These are phyloP conservation scores for Marmota monax DNA, from an alignment of 2,113 vertebrate genomes.

Conservation along the genomic window DNA sequence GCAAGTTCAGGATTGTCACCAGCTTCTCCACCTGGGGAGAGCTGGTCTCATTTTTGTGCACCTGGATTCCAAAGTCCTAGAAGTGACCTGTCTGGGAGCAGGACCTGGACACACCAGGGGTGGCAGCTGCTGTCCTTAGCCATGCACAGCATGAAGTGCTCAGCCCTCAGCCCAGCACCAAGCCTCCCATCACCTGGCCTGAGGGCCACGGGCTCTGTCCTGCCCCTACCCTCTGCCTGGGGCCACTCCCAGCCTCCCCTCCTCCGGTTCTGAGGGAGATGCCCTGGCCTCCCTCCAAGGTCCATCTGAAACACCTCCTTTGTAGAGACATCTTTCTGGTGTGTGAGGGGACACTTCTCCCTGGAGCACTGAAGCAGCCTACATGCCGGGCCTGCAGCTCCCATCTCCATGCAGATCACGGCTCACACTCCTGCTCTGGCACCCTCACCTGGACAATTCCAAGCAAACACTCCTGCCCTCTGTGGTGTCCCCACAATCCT, in stretches of 20 bases:
- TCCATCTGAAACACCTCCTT: accelerated
- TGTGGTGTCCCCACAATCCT: accelerated
- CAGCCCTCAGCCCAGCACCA: neutral
- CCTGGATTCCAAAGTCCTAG: too few species aligned
- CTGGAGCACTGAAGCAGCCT: accelerated
- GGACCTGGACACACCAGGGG: too few species aligned
- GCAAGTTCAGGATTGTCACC: neutral
- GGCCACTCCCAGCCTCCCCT: neutral
- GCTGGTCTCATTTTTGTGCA: neutral
- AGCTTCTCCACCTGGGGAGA: neutral
- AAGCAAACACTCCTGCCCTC: neutral
- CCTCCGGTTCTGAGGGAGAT: neutral
- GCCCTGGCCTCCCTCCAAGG: neutral
- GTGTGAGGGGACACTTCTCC: too few species aligned
- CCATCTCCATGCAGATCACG: neutral
- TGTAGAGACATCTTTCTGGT: too few species aligned
- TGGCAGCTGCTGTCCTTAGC: neutral
- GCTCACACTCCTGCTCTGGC: neutral
- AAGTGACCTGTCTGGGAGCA: too few species aligned
- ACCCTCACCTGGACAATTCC: neutral
- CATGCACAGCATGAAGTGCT: too few species aligned
- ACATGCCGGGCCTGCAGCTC: accelerated
- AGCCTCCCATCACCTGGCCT: too few species aligned
- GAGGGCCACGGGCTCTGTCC: accelerated
- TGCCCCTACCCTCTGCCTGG: neutral